Conservation (phyloP, 2,888 invertebrate species). For the Tetropium fuscum region DNA sequence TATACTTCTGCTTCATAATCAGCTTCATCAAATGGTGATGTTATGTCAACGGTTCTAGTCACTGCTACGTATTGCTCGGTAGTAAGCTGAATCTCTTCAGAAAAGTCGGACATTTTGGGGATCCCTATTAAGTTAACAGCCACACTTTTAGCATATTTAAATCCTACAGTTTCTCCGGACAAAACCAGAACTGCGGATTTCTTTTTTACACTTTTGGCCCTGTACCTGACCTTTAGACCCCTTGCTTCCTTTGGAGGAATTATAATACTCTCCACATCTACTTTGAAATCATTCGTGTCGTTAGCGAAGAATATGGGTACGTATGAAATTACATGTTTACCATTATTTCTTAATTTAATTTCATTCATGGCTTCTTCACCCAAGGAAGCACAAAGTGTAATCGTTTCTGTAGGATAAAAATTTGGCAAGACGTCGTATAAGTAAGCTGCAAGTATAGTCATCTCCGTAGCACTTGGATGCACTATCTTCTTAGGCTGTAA, state of each 20-base stretch:
- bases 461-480: conserved; percentile 68
- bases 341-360: conserved; percentile 63
- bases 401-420: conserved; percentile 65
- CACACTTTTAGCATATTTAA: conserved; percentile 53
- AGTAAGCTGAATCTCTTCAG: conserved; percentile 39
- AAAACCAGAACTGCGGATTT: conserved; percentile 49
- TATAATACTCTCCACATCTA: conserved; percentile 24
- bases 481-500: conserved; percentile 69
- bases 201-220: conserved; percentile 49
- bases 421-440: conserved; percentile 71
- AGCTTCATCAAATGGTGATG: conserved; percentile 40
- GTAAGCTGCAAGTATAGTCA: conserved; percentile 70
- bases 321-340: conserved; percentile 49
- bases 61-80: conserved; percentile 32
- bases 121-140: conserved; percentile 52
- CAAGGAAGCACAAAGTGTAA: conserved; percentile 67
- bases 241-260: conserved; percentile 38
- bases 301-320: conserved; percentile 54
- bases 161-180: conserved; percentile 52
- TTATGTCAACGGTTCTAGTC: conserved; percentile 27
- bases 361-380: conserved; percentile 64
- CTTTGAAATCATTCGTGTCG: conserved; percentile 47
- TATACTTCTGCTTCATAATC: conserved; percentile 39
- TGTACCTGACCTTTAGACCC: conserved; percentile 46
- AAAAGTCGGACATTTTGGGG: conserved; percentile 45